phyloP scores from a whole-genome alignment of 2,113 vertebrate genomes.

The Gallinago undulata region DNA sequence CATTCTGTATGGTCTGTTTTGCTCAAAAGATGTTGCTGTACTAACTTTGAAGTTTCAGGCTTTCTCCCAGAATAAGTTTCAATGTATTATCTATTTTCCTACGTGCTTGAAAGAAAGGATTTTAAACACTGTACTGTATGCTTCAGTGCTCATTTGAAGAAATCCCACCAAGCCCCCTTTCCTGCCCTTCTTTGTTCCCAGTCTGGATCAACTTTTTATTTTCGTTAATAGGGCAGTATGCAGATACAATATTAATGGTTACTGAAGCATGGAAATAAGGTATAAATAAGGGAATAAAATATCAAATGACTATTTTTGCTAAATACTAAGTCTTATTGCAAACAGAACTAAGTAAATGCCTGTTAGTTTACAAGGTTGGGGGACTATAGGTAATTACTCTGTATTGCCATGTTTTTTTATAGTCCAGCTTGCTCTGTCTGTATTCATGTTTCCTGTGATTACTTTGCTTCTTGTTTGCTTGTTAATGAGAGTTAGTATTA shows the following conservation, averaged over 20 bases:
- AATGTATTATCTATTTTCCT: slow-evolving; percentile 8
- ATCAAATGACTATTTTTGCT: neutral
- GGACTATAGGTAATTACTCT: neutral
- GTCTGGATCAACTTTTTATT: neutral
- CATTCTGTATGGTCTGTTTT: neutral
- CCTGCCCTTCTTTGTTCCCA: neutral
- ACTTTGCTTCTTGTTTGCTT: neutral
- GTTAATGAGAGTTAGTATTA: neutral
- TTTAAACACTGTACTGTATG: neutral
- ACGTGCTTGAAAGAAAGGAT: neutral
- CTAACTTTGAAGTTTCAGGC: slow-evolving; percentile 1
- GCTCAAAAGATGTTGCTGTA: neutral
- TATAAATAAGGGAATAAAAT: neutral
- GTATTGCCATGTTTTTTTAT: neutral
- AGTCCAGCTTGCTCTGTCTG: neutral
- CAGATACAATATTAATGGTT: neutral
- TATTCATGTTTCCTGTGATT: neutral
- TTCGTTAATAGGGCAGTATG: neutral
- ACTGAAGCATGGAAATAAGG: neutral
- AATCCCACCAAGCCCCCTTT: neutral
- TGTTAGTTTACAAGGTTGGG: neutral
- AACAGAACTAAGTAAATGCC: neutral
- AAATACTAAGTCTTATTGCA: neutral
- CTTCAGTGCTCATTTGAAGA: neutral
- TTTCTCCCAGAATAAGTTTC: neutral